phyloP scores from a whole-genome alignment of 2,888 invertebrate species.

The Eupithecia inturbata region DNA sequence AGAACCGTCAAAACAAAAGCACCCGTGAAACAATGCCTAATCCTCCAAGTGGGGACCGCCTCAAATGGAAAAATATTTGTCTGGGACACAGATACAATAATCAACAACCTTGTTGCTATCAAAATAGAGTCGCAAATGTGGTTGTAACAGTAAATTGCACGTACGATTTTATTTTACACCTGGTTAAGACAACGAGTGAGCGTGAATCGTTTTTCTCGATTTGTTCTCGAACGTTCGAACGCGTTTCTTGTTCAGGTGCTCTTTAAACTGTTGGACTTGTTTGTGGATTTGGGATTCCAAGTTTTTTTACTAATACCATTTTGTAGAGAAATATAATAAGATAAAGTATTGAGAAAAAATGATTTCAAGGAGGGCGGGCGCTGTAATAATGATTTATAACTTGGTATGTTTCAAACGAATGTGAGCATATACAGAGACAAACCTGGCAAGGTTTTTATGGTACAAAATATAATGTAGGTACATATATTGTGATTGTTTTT shows the following conservation, averaged over 20 bases:
- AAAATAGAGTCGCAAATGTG: slow-evolving; percentile 29
- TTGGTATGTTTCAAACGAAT: background rate
- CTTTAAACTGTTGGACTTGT: slow-evolving; percentile 35
- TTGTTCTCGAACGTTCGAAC: slow-evolving; percentile 52
- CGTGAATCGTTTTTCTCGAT: slow-evolving; percentile 41
- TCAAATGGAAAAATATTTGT: slow-evolving; percentile 83
- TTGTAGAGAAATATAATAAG: background rate
- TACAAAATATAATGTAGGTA: no score
- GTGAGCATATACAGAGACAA: no score
- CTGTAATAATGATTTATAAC: background rate
- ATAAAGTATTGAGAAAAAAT: background rate
- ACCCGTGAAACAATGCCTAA: slow-evolving; percentile 65
- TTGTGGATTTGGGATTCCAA: slow-evolving; percentile 16
- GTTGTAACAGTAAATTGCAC: slow-evolving; percentile 45
- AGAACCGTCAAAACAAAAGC: slow-evolving; percentile 53
- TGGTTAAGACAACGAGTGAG: slow-evolving; percentile 58
- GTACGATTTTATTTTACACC: slow-evolving; percentile 65
- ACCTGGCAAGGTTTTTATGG: no score
- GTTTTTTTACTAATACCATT: background rate
- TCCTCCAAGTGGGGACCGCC: slow-evolving; percentile 71
- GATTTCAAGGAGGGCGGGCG: background rate
- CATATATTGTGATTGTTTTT: no score
- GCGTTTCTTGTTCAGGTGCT: slow-evolving; percentile 46
- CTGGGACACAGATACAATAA: slow-evolving; percentile 57
- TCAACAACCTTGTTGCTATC: slow-evolving; percentile 18